phyloP scores from a whole-genome alignment of 2,113 vertebrate species.

The Colius striatus region DNA sequence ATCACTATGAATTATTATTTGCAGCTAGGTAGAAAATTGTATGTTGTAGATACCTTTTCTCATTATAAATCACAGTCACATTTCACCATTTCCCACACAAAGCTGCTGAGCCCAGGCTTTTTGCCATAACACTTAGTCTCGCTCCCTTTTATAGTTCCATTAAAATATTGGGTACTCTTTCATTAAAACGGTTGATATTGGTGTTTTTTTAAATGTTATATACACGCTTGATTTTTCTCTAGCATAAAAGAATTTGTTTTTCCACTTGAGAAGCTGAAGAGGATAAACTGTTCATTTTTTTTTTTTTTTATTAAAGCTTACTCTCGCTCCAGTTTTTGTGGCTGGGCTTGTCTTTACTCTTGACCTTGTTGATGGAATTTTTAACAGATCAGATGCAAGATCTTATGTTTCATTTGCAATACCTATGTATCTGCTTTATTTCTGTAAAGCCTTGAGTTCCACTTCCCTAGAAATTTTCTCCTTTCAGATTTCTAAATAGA shows the following conservation, averaged over 20 bases:
- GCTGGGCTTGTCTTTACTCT: conserved; percentile 66
- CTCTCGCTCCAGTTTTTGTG: conserved; percentile 51
- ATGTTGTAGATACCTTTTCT: conserved; percentile 95
- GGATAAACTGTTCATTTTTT: conserved; percentile 64
- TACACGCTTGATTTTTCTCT: conserved; percentile 31
- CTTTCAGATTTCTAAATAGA: background rate
- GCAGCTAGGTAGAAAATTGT: conserved; percentile 99
- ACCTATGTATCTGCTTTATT: conserved; percentile 53
- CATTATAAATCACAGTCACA: conserved; percentile 98
- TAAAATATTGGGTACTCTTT: conserved; percentile 77
- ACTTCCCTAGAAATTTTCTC: background rate
- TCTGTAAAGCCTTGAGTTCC: conserved; percentile 19
- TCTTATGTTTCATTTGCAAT: conserved; percentile 69
- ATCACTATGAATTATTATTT: conserved; percentile 99
- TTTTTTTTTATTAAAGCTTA: conserved; percentile 41
- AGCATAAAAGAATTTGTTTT: conserved; percentile 51
- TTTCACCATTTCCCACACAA: conserved; percentile 89
- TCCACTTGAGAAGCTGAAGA: conserved; percentile 60
- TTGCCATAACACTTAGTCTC: conserved; percentile 69
- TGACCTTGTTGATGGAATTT: conserved; percentile 74
- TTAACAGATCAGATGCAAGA: conserved; percentile 71
- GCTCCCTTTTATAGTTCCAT: conserved; percentile 70
- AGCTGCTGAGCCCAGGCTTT: conserved; percentile 92
- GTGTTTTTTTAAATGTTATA: conserved; percentile 46
- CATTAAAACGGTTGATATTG: conserved; percentile 75